Base-by-base conservation (phyloP, 2,888 invertebrate species). In the Loripinus fragilis region DNA sequence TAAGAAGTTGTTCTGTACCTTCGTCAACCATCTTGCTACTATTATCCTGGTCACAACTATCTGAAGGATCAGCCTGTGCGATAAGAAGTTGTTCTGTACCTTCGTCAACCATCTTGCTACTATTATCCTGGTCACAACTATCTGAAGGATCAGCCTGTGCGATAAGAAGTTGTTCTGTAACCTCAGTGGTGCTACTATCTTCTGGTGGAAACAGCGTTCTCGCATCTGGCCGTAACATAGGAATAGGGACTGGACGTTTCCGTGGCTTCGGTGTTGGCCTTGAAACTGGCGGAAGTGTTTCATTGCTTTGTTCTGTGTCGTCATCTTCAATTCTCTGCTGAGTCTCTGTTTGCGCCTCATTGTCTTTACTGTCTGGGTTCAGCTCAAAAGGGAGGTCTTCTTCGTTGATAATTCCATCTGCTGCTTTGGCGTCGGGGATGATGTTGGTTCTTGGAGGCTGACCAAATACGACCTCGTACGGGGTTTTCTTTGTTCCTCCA, bases 391-490 rank as follows among this genome's bases (percentile, higher is more conserved):
- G n/a, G 38, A 66, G 28, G n/a, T 66, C 66, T 23, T 66, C 66
- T 35, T 66, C 33, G 38, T 66, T 66, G 23, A 66, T 41, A 25
- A 66, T 20, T 15, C 66, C 38, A n/a, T 41, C 38, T 33, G 33
- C 35, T 5, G 20, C 66, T 28, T 35, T 66, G 17, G 66, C 66
- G 17, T 35, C 66, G 17, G 66, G 72, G 25, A 72, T 45, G 12
- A 45, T 60, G n/a, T 65, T 72, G 8, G 65, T 41, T 33, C 45
- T 3, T 33, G 65, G 72, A 33, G 72, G 65, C 33, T 42, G 72
- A 15, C 65, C 72, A 65, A 72, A 72, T 3, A 65, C 72, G 35
- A 72, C 66, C 65, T 72, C 72, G 30, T 72, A 72, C 3, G 65
- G 72, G 0, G 60, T 65, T 38, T 72, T 72, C 35, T 45, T n/a